Conservation (phyloP, 2,797 vertebrate genomes). For the Tenualosa ilisha region DNA sequence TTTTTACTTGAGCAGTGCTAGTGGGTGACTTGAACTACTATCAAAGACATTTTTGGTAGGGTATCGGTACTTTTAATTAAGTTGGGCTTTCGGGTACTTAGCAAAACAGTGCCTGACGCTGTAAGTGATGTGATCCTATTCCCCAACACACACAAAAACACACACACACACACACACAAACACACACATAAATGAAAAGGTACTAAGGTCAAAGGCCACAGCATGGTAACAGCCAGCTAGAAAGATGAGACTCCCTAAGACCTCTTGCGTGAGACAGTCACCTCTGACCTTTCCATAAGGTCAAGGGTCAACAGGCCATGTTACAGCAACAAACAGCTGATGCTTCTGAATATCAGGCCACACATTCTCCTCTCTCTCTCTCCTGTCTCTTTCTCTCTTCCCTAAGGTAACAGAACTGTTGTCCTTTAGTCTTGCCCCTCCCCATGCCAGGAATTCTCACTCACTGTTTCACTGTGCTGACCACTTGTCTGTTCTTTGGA, state of each 20-base stretch:
- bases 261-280: neutral
- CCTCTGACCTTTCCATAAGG: conserved; percentile 4
- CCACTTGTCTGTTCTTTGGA: neutral
- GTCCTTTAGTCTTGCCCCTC: neutral
- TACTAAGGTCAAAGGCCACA: neutral
- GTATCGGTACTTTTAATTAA: too few relatives aligned
- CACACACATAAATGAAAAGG: neutral
- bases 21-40: too few relatives aligned
- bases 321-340: neutral
- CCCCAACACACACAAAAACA: neutral
- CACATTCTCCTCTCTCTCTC: conserved; percentile 3
- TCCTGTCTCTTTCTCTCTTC: neutral
- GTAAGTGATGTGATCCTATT: too few relatives aligned
- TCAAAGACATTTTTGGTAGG: too few relatives aligned
- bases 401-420: neutral
- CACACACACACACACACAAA: too few relatives aligned
- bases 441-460: neutral
- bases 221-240: neutral
- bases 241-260: neutral
- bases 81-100: too few relatives aligned
- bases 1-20: too few relatives aligned
- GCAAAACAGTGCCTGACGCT: too few relatives aligned
- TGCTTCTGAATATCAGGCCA: conserved; percentile 6
- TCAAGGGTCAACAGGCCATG: conserved; percentile 23
- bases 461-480: neutral